Evolutionary conservation across 2,797 vertebrate species (phyloP), one percentile per base, ranked within the genome.

Genomic region (Hephaestus fuliginosus): DNA sequence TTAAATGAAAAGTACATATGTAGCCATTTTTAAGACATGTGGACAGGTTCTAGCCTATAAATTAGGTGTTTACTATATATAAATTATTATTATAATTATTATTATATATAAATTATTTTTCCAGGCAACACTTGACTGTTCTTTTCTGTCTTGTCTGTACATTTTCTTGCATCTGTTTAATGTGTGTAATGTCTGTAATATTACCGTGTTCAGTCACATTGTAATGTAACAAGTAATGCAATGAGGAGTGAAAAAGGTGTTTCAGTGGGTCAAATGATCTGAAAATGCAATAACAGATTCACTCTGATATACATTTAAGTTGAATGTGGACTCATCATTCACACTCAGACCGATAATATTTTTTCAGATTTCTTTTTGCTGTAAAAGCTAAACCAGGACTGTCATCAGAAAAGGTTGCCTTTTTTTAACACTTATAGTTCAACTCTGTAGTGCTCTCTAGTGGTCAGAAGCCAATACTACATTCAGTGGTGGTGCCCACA

Each of bases 391-490:
- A 46, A 69, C 10, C 8, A 7, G 3, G 12, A 25, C 28, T 49
- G 8, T 13, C 6, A 12, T 43, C 36, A 56, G 22, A 62, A 36
- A 73, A n/a, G 7, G 25, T 41, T 41, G 4, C 5, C 1, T 48
- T 30, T 66, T 30, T 63, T 22, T 9, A 11, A 30, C 14, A 53
- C 9, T 10, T 33, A 10, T 2, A 43, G 13, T 39, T 64, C 6
- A 72, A 33, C 36, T 70, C 53, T 62, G 4, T 64, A 71, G 33
- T 83, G 81, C 84, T 2, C 72, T 88, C 87, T 91, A 84, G 88
- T 87, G 92, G 82, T 15, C n/a, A 60, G 2, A 64, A 48, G 0
- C 0, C 12, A 56, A 46, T 30, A 28, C 18, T 70, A 63, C 82
- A 83, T 1, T 30, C 1, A 60, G 39, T n/a, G 68, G 1, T 6